Evolutionary conservation across 2,113 vertebrate species (phyloP).

Genomic region (Tachuris rubrigastra): DNA sequence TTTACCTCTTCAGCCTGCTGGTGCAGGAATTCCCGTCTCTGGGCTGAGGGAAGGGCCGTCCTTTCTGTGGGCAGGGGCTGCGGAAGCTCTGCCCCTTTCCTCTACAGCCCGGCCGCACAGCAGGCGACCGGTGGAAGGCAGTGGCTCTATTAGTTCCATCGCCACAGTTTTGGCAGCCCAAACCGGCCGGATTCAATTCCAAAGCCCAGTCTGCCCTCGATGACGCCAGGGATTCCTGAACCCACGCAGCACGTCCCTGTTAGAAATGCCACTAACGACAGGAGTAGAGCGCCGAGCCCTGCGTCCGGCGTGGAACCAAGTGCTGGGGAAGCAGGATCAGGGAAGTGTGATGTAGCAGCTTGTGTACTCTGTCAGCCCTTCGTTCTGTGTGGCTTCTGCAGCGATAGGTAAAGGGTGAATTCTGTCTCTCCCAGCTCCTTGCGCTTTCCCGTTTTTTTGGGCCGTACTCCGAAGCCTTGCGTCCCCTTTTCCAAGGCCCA

Average conservation of each 20-base stretch:
- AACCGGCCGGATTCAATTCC: background rate
- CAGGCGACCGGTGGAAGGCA: accelerated
- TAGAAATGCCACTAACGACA: background rate
- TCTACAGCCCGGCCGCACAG: accelerated
- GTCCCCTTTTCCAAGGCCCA: background rate
- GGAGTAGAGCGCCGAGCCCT: background rate
- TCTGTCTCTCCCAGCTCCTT: background rate
- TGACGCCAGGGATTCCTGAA: background rate
- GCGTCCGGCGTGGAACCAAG: background rate
- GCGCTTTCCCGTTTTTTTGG: background rate
- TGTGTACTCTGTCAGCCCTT: background rate
- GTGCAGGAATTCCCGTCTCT: background rate
- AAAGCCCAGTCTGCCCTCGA: background rate
- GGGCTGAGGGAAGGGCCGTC: background rate
- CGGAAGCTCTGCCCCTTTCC: background rate
- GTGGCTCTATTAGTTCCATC: background rate
- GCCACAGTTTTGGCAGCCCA: background rate
- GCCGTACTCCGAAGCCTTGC: background rate
- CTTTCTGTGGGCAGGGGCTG: background rate
- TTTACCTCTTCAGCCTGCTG: background rate
- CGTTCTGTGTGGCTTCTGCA: background rate
- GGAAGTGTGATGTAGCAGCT: background rate
- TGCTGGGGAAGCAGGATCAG: background rate
- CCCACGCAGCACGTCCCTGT: background rate
- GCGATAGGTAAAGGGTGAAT: background rate